These are phyloP conservation scores for Holothuria glaberrima DNA, from an alignment of 35 echinoderm and acorn worm genomes.

Conservation along the genomic window DNA sequence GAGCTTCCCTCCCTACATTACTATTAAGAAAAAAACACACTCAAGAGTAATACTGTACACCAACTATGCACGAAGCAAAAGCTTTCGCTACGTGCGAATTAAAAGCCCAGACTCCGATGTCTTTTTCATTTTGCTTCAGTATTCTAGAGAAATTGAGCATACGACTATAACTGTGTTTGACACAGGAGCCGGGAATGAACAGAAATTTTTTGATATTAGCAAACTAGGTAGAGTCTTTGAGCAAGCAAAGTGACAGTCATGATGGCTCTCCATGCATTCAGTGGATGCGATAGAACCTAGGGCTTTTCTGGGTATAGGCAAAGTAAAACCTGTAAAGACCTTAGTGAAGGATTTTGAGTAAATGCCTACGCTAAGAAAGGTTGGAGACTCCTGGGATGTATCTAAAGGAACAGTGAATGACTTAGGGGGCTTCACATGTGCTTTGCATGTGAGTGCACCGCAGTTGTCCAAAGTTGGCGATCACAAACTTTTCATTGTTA, in stretches of 20 bases:
- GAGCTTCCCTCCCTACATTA: neutral
- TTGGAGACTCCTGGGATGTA: slow-evolving; percentile 62
- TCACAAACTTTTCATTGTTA: neutral
- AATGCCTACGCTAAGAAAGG: neutral
- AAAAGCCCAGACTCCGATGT: slow-evolving; percentile 62
- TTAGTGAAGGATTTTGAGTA: slow-evolving; percentile 1
- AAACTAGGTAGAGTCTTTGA: neutral
- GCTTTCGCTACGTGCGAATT: neutral
- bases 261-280: slow-evolving; percentile 59
- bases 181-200: slow-evolving; percentile 39
- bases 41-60: slow-evolving; percentile 56
- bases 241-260: slow-evolving; percentile 26
- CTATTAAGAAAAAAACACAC: slow-evolving; percentile 54
- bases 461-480: neutral
- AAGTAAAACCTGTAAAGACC: slow-evolving; percentile 65
- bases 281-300: slow-evolving; percentile 66
- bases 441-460: neutral
- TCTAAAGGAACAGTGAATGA: neutral
- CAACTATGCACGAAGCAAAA: slow-evolving; percentile 28
- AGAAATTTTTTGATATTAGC: slow-evolving; percentile 46
- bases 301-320: slow-evolving; percentile 62
- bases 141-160: neutral
- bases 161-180: slow-evolving; percentile 49
- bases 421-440: slow-evolving; percentile 76
- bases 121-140: slow-evolving; percentile 54